Conservation (phyloP, 1,140 invertebrate species). For the Lucilia cuprina region DNA sequence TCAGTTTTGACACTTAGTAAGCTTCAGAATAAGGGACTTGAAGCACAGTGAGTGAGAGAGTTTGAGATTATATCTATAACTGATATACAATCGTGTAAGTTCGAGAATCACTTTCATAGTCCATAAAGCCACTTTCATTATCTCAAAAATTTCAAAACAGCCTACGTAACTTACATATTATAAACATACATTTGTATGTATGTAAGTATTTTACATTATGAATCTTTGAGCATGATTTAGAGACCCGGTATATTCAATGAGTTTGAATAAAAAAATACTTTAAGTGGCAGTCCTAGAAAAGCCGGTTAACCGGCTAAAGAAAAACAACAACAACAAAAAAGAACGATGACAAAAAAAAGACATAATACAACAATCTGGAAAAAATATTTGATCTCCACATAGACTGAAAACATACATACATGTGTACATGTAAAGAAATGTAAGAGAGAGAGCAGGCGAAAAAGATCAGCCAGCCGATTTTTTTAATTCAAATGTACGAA, state of each 20-base stretch:
- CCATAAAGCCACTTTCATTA: too few species aligned
- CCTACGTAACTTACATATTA: background rate
- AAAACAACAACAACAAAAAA: too few species aligned
- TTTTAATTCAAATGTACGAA: background rate
- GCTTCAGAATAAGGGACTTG: too few species aligned
- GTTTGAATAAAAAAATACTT: background rate
- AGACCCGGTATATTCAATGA: background rate
- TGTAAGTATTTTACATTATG: background rate
- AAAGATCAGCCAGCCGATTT: background rate
- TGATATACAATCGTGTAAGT: too few species aligned
- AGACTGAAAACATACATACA: background rate
- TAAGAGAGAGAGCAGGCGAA: background rate
- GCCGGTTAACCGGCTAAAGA: conserved; percentile 12
- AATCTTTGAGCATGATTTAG: background rate
- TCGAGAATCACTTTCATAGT: too few species aligned
- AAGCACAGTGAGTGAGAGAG: too few species aligned
- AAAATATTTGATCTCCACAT: background rate
- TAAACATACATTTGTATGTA: too few species aligned
- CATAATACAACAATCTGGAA: background rate
- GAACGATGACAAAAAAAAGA: background rate
- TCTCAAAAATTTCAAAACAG: background rate
- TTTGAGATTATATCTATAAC: too few species aligned
- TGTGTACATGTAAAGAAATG: too few species aligned
- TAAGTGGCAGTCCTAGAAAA: background rate
- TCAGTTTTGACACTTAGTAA: too few species aligned